Evolutionary conservation across 2,113 vertebrate species (phyloP).

Genomic region (Sardina pilchardus): DNA sequence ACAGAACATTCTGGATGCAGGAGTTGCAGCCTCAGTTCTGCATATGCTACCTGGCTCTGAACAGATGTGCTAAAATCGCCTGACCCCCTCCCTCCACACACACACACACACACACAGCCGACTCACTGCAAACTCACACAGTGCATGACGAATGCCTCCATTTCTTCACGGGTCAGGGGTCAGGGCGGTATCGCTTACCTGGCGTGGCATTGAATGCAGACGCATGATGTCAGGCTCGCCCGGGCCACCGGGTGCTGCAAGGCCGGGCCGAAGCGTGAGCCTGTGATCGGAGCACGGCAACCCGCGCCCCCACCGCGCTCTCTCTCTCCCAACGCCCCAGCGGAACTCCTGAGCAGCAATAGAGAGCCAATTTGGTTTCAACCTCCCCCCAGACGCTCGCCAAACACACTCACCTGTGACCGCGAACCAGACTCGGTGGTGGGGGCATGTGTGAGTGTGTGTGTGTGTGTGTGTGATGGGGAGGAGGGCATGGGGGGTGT

Average conservation of each 20-base stretch:
- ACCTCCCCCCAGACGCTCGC: slow-evolving; percentile 25
- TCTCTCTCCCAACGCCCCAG: not conserved
- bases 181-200: slow-evolving; percentile 68
- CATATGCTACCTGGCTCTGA: slow-evolving; percentile 61
- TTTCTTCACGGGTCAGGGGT: slow-evolving; percentile 61
- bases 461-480: not conserved
- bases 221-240: slow-evolving; percentile 64
- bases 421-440: not conserved
- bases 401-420: slow-evolving; percentile 42
- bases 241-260: slow-evolving; percentile 17
- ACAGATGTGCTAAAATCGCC: slow-evolving; percentile 67
- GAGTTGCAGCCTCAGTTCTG: slow-evolving; percentile 32
- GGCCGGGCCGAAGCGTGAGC: slow-evolving; percentile 40
- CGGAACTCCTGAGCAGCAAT: not conserved
- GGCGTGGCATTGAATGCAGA: slow-evolving; percentile 64
- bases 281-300: slow-evolving; percentile 21
- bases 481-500: not conserved
- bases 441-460: not conserved
- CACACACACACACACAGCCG: not conserved
- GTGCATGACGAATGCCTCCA: slow-evolving; percentile 62
- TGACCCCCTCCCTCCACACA: not conserved
- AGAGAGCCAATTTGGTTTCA: not conserved
- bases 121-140: slow-evolving; percentile 49
- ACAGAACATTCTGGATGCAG: slow-evolving; percentile 39
- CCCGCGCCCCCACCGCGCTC: no score